Conservation (phyloP, 2,797 vertebrate genomes). For the Pantherophis vulpinus region DNA sequence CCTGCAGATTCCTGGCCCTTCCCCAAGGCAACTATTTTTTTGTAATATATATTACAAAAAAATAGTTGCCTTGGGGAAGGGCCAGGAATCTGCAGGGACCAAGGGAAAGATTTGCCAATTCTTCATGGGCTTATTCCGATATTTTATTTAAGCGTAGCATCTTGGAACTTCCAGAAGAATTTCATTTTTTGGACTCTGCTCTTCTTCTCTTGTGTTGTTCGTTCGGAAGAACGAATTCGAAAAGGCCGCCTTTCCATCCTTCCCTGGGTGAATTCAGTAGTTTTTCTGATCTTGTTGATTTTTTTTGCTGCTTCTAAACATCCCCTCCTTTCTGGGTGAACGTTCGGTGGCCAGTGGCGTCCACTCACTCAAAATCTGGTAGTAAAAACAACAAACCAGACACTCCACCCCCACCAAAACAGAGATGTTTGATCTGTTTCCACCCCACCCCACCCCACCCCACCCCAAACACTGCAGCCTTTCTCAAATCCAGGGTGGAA, state of each 20-base stretch:
- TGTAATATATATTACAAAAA: too few species aligned
- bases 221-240: background rate
- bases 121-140: background rate
- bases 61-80: background rate
- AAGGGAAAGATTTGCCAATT: background rate
- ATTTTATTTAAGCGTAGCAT: background rate
- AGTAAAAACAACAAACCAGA: background rate
- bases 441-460: too few species aligned
- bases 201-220: background rate
- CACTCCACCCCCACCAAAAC: background rate
- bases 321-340: background rate
- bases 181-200: background rate
- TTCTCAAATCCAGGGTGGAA: conserved; percentile 47
- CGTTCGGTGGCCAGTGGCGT: background rate
- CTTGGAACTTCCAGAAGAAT: background rate
- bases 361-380: background rate
- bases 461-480: too few species aligned
- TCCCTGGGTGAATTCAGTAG: background rate
- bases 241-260: background rate
- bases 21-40: too few species aligned
- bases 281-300: background rate
- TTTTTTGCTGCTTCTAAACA: background rate
- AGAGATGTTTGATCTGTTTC: background rate
- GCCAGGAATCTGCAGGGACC: background rate
- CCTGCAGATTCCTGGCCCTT: too few species aligned